Conservation (phyloP, 2,113 vertebrate species). For the Columba janthina region DNA sequence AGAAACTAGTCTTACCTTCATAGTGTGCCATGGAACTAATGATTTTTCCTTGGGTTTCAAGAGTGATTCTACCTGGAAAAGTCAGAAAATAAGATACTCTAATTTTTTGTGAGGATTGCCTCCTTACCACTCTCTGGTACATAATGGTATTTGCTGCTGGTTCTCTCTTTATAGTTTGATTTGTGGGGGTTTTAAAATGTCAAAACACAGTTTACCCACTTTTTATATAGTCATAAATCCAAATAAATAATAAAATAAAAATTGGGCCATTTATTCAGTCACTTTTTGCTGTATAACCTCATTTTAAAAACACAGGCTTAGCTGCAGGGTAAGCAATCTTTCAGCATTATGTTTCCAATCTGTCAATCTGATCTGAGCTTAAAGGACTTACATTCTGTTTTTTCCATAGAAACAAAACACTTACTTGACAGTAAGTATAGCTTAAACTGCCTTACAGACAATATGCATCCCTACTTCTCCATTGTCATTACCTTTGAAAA, state of each 20-base stretch:
- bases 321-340: conserved; percentile 44
- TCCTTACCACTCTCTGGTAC: neutral
- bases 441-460: conserved; percentile 9
- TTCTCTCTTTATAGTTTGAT: conserved; percentile 43
- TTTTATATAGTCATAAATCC: conserved; percentile 37
- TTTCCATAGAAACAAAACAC: conserved; percentile 41
- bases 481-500: conserved; percentile 36
- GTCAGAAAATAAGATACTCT: neutral
- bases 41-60: neutral
- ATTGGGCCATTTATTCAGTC: conserved; percentile 32
- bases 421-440: conserved; percentile 16
- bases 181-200: conserved; percentile 41
- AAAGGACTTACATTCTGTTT: conserved; percentile 16
- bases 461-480: neutral
- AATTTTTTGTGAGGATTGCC: neutral
- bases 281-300: neutral
- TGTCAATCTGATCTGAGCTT: conserved; percentile 50
- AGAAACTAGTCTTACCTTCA: neutral
- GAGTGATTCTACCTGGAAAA: neutral
- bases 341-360: conserved; percentile 52
- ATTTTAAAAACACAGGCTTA: conserved; percentile 38
- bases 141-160: neutral
- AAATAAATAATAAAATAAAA: conserved; percentile 57
- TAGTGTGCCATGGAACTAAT: neutral
- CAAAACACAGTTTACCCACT: conserved; percentile 32